phyloP scores from a whole-genome alignment of 2,888 invertebrate species.

The Apamea monoglypha region DNA sequence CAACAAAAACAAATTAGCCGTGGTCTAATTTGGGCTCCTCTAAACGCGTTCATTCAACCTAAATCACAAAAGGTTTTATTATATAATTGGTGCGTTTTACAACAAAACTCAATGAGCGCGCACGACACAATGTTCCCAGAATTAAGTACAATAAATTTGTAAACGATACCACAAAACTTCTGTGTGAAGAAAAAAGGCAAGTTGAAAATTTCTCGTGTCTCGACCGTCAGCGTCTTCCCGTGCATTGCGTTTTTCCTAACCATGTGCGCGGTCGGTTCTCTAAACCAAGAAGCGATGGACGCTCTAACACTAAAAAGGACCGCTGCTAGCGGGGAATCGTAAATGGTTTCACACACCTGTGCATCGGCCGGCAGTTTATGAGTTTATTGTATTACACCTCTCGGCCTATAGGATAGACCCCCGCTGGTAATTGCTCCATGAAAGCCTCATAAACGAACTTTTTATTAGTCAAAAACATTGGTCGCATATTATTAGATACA shows the following conservation, averaged over 20 bases:
- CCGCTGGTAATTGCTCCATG: slow-evolving; percentile 87
- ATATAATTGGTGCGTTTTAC: slow-evolving; percentile 81
- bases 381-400: slow-evolving; percentile 88
- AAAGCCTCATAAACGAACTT: slow-evolving; percentile 80
- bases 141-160: slow-evolving; percentile 86
- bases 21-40: slow-evolving; percentile 64
- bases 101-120: slow-evolving; percentile 83
- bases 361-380: slow-evolving; percentile 83
- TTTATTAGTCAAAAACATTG: slow-evolving; percentile 79
- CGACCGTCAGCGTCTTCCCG: slow-evolving; percentile 11
- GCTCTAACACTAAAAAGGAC: slow-evolving; percentile 27
- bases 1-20: slow-evolving; percentile 67
- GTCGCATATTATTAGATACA: slow-evolving; percentile 77
- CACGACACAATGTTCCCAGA: slow-evolving; percentile 84
- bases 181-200: slow-evolving; percentile 78
- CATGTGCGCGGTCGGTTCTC: neutral
- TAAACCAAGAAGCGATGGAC: slow-evolving; percentile 51
- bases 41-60: slow-evolving; percentile 70
- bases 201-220: slow-evolving; percentile 44
- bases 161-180: slow-evolving; percentile 89
- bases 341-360: slow-evolving; percentile 82
- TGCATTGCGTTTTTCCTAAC: slow-evolving; percentile 42
- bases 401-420: slow-evolving; percentile 79
- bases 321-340: slow-evolving; percentile 53
- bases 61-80: slow-evolving; percentile 78